These are phyloP conservation scores for Zeus faber DNA, from an alignment of 2,113 vertebrate genomes.

Conservation along the genomic window DNA sequence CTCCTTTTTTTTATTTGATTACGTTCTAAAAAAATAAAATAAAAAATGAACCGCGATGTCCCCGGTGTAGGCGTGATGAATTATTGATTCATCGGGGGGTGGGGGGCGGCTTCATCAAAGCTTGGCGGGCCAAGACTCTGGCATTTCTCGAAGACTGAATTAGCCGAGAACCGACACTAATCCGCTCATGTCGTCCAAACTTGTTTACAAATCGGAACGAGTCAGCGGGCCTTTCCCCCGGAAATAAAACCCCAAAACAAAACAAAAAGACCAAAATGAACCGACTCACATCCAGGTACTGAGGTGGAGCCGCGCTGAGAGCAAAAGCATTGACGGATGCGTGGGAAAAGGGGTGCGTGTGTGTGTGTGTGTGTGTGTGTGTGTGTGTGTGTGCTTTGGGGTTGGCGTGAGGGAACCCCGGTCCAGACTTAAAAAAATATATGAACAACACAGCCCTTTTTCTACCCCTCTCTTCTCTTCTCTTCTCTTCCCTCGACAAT, in stretches of 20 bases:
- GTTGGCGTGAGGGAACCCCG: slow-evolving; percentile 59
- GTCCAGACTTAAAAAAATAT: slow-evolving; percentile 80
- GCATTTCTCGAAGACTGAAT: slow-evolving; percentile 77
- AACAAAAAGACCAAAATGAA: background rate
- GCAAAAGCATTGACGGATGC: slow-evolving; percentile 62
- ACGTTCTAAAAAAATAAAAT: too few relatives aligned
- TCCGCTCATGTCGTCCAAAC: slow-evolving; percentile 70
- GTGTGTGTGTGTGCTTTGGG: slow-evolving; percentile 23
- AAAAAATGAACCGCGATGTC: too few relatives aligned
- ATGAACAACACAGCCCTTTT: slow-evolving; percentile 80
- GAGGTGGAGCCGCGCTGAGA: slow-evolving; percentile 70
- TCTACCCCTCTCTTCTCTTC: slow-evolving; percentile 35
- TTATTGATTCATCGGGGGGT: slow-evolving; percentile 71
- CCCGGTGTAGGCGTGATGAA: slow-evolving; percentile 79
- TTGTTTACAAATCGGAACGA: slow-evolving; percentile 84
- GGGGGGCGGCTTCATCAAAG: slow-evolving; percentile 68
- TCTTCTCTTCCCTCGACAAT: slow-evolving; percentile 52
- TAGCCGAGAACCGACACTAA: slow-evolving; percentile 80
- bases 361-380: slow-evolving; percentile 4
- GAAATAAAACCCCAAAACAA: too few relatives aligned
- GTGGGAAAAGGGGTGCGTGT: slow-evolving; percentile 21
- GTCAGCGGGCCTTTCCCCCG: slow-evolving; percentile 65
- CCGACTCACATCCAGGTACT: slow-evolving; percentile 64
- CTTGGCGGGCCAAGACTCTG: slow-evolving; percentile 62
- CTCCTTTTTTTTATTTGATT: slow-evolving; percentile 9